A percentile compares a stretch with the other conserved stretches of the same genome.
Evolutionary conservation across 2,797 vertebrate genomes (phyloP).

Genomic region (Mus caroli): DNA sequence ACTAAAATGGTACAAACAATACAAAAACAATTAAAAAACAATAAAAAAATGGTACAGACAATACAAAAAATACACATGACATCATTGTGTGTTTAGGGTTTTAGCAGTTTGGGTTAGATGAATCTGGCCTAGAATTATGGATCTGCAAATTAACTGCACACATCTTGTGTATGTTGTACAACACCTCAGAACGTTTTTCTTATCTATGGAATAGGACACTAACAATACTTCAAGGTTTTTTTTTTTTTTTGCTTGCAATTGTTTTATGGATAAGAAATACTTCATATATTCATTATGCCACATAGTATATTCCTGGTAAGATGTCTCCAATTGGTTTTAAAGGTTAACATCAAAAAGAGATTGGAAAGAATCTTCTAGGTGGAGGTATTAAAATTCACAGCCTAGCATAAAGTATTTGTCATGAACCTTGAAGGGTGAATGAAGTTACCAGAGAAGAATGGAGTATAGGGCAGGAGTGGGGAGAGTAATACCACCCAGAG

Average conservation of each 20-base stretch:
- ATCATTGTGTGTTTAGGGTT: conserved; percentile 2
- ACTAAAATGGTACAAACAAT: background rate
- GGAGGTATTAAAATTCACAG: background rate
- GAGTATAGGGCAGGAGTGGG: background rate
- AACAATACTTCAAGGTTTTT: background rate
- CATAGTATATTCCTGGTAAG: background rate
- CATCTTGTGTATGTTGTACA: background rate
- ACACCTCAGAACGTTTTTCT: background rate
- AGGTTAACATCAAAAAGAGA: background rate
- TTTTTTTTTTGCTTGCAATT: background rate
- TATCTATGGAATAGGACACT: background rate
- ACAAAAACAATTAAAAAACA: background rate
- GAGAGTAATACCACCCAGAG: background rate
- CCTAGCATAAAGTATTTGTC: background rate
- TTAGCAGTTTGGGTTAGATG: background rate
- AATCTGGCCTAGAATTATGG: background rate
- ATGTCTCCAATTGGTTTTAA: background rate
- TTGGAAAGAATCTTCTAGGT: background rate
- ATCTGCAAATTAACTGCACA: background rate
- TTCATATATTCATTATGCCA: background rate
- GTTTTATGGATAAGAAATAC: background rate
- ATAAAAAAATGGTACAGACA: background rate
- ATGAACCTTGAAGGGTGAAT: background rate
- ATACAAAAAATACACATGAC: background rate
- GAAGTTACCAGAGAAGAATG: background rate